phyloP scores from a whole-genome alignment of 2,888 invertebrate species.

The Halocaridina rubra region DNA sequence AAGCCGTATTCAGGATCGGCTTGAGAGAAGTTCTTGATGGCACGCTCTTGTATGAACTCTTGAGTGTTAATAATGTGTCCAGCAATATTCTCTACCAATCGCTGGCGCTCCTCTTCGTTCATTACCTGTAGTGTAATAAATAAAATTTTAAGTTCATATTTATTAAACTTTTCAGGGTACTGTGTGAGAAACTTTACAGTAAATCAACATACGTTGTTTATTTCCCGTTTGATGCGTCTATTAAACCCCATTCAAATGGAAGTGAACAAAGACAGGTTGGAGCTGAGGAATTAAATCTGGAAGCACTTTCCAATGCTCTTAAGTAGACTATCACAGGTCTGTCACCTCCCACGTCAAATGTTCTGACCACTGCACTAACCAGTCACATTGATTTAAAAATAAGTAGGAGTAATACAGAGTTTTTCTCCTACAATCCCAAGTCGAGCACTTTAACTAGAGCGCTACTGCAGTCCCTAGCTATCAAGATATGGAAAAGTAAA shows the following conservation, averaged over 20 bases:
- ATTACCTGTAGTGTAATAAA: slow-evolving; percentile 85
- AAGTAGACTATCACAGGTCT: too few relatives aligned
- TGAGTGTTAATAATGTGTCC: slow-evolving; percentile 82
- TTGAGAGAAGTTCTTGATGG: slow-evolving; percentile 83
- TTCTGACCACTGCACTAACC: background rate
- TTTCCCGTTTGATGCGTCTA: too few relatives aligned
- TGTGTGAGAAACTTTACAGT: background rate
- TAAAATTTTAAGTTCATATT: slow-evolving; percentile 69
- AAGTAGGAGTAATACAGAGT: background rate
- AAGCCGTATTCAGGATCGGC: slow-evolving; percentile 83
- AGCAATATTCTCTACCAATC: slow-evolving; percentile 84
- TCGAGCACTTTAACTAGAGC: too few relatives aligned
- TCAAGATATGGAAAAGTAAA: too few relatives aligned
- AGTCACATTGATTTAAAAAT: background rate
- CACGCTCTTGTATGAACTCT: slow-evolving; percentile 85
- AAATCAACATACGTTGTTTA: background rate
- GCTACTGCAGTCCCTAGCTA: too few relatives aligned
- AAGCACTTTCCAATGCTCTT: too few relatives aligned
- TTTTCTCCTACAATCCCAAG: background rate
- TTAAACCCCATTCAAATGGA: too few relatives aligned
- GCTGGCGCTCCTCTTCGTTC: slow-evolving; percentile 77
- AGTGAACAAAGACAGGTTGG: too few relatives aligned
- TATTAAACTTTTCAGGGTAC: background rate
- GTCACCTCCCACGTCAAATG: too few relatives aligned
- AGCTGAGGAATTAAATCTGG: too few relatives aligned